Evolutionary conservation across 64 coral and sea anemone genomes (phyloP), one percentile per base, ranked within the genome.

Genomic region (Dendrophyllia cribrosa): DNA sequence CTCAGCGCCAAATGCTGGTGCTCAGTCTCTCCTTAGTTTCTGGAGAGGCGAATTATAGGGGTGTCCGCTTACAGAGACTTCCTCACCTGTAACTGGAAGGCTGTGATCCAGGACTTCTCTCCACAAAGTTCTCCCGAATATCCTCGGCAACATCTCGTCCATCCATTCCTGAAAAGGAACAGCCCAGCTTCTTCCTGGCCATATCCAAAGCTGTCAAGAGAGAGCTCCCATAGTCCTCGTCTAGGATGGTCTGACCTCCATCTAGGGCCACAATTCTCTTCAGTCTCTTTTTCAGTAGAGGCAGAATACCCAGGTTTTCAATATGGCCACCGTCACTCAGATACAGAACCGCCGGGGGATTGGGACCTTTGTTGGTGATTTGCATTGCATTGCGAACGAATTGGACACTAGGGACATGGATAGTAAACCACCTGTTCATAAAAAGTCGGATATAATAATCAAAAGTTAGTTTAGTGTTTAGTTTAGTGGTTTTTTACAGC

Each of bases 271-370:
- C 67, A 47, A 92, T 92, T 65, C 44, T 92, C 25, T 77, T 60
- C 56, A 92, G 24, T 86, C 90, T 86, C 59, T 72, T 45, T 52
- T 92, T 92, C 9, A 92, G 85, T 7, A 92, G 26, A 20, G 90
- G 90, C 12, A 92, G 47, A 76, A 92, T 50, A n/a, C 90, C 90
- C 9, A 86, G 70, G 53, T 92, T 92, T 43, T 92, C 90, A 76
- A 66, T 65, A 66, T 92, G 90, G 34, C 90, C 90, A 26, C 90
- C 90, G 59, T 92, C 90, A 23, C 90, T 92, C 15, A 92, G 70
- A 23, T 53, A 86, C 15, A 92, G 43, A 53, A 92, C 70, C 0
- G 90, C 21, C 25, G 90, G 90, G 2, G 82, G 90, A 19, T 5
- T 86, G 45, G 80, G 70, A 66, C 82, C 82, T 48, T 63, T 25